Evolutionary conservation across 2,113 vertebrate genomes (phyloP), one percentile per base, ranked within the genome.

Genomic region (Apteryx owenii): DNA sequence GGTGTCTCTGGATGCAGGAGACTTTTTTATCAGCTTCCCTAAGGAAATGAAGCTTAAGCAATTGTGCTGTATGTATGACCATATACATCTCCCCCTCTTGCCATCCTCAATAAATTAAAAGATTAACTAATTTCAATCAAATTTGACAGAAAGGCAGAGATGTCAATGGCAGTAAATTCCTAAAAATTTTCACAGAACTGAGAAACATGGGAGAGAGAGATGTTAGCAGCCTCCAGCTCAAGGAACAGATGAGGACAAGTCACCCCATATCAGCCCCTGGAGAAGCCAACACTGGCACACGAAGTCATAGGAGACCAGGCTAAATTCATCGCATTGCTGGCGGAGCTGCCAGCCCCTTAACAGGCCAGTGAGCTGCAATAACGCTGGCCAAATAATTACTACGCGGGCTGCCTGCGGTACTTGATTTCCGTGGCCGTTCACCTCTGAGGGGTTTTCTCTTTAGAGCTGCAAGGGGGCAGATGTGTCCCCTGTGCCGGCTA

Each of bases 41-140:
- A 73, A 61, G 53, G 38, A 89, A 91, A 65, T 1, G 56, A 82
- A 62, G 50, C 29, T 33, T 16, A 12, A 36, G 26, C 16, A 85
- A 72, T 58, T 0, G 0, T 48, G 10, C 38, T 44, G 7, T n/a
- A 44, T 51, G 7, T 23, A 26, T 10, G 56, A 58, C 17, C 18
- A 22, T 0, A 0, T 31, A 36, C 12, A 69, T 6, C 29, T 33
- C 10, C 0, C 0, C 25, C 16, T 64, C 36, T n/a, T 18, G 64
- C 36, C 23, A 26, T 71, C 23, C 5, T 20, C 62, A 72, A 26
- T 14, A 80, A 76, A 85, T 7, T 6, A 0, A 4, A 81, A 33
- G 54, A 70, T 80, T 21, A 38, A 36, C 23, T 54, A 40, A 40
- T 54, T 82, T 88, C 29, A 33, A 61, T 33, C 16, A 36, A 44